These are phyloP conservation scores for Steinernema feltiae DNA, from an alignment of 1,140 invertebrate species.

Conservation along the genomic window DNA sequence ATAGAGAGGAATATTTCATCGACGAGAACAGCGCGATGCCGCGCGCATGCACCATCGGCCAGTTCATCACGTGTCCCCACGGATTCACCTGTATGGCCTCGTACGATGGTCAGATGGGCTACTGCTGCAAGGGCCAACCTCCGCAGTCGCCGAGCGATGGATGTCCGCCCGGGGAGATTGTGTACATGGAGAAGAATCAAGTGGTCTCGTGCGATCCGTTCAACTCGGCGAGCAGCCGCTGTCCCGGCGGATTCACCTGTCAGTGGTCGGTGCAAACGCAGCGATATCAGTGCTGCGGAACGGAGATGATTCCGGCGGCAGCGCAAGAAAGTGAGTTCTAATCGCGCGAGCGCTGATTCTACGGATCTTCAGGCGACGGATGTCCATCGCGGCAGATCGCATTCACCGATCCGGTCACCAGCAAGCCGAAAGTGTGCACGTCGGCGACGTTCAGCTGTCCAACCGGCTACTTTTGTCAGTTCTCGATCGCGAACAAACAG, in stretches of 20 bases:
- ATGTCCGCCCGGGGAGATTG: slow-evolving; percentile 34
- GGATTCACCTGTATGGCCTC: slow-evolving; percentile 33
- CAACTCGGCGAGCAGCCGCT: slow-evolving; percentile 31
- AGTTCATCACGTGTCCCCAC: slow-evolving; percentile 34
- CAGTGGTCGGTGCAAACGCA: slow-evolving; percentile 34
- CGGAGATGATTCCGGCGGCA: slow-evolving; percentile 26
- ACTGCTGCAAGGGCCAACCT: slow-evolving; percentile 32
- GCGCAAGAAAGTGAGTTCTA: slow-evolving; percentile 28
- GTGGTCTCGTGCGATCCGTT: slow-evolving; percentile 32
- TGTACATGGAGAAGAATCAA: slow-evolving; percentile 39
- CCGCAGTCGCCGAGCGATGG: slow-evolving; percentile 23
- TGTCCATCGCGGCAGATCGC: slow-evolving; percentile 32
- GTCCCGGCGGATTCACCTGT: slow-evolving; percentile 28
- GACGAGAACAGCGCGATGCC: slow-evolving; percentile 33
- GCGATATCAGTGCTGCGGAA: slow-evolving; percentile 35
- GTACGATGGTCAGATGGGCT: slow-evolving; percentile 29
- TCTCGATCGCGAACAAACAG: slow-evolving; percentile 31
- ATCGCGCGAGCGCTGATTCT: not conserved
- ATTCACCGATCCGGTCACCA: slow-evolving; percentile 31
- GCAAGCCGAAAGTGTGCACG: slow-evolving; percentile 33
- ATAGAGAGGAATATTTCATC: slow-evolving; percentile 33
- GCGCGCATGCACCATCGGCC: slow-evolving; percentile 33
- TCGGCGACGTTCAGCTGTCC: slow-evolving; percentile 29
- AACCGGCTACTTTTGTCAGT: slow-evolving; percentile 33
- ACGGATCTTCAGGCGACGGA: slow-evolving; percentile 27